Conservation (phyloP, 2,113 vertebrate species). For the Myotis yumanensis region DNA sequence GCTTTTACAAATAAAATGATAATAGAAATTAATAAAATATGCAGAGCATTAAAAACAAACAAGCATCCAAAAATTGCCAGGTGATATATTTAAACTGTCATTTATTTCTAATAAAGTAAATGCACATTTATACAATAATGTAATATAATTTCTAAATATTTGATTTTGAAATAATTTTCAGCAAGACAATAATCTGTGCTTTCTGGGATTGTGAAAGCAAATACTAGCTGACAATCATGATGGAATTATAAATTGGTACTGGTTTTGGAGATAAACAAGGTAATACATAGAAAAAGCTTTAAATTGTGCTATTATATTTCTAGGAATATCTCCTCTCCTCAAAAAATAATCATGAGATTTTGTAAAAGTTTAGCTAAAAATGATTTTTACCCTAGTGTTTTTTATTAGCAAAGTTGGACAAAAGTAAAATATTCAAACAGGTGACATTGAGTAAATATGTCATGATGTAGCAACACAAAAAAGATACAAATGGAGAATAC, state of each 20-base stretch:
- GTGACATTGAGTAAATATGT: neutral
- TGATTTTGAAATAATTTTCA: neutral
- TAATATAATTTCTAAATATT: neutral
- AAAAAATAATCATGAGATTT: neutral
- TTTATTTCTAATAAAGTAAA: neutral
- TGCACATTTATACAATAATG: neutral
- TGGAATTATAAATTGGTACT: neutral
- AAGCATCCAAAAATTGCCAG: neutral
- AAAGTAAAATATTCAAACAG: neutral
- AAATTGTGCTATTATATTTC: neutral
- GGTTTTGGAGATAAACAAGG: neutral
- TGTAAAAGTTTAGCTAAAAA: neutral
- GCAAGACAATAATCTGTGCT: neutral
- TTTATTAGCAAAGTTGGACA: neutral
- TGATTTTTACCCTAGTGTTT: neutral
- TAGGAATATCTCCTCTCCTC: neutral
- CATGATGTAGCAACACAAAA: neutral
- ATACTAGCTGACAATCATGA: neutral
- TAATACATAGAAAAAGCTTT: neutral
- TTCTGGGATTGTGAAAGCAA: neutral
- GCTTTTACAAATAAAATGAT: constrained; percentile 22
- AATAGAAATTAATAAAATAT: neutral
- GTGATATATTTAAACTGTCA: neutral
- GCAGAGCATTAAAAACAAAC: neutral
- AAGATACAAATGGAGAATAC: neutral